A percentile compares a stretch with the other conserved stretches of the same genome.
These are phyloP conservation scores for Embidobia sp. DNA, from an alignment of 2,888 invertebrate genomes.

Conservation along the genomic window DNA sequence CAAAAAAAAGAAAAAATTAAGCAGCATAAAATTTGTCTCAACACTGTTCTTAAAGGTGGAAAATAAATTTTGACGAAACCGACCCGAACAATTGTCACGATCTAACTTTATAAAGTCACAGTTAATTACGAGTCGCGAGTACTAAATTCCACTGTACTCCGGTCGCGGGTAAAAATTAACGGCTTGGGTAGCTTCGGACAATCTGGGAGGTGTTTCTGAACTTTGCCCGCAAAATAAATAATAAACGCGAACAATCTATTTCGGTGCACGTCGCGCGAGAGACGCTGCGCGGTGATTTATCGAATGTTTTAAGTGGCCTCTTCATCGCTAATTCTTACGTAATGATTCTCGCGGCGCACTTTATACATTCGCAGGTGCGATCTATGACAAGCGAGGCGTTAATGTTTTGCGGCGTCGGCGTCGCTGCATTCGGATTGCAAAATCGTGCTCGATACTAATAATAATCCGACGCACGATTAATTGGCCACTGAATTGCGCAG, in stretches of 20 bases:
- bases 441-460: conserved; percentile 70
- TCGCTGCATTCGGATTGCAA: conserved; percentile 51
- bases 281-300: conserved; percentile 46
- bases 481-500: conserved; percentile 68
- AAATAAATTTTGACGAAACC: too few relatives aligned
- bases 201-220: conserved; percentile 51
- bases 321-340: conserved; percentile 59
- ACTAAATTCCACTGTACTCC: conserved; percentile 13
- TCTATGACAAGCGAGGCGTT: conserved; percentile 60
- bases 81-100: not conserved
- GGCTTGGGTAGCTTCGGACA: conserved; percentile 48
- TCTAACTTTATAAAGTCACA: not conserved
- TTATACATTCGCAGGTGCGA: conserved; percentile 60
- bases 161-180: conserved; percentile 52
- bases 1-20: too few relatives aligned
- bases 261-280: conserved; percentile 41
- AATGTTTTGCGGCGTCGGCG: conserved; percentile 61
- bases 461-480: conserved; percentile 71
- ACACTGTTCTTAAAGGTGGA: too few relatives aligned
- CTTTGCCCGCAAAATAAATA: conserved; percentile 51
- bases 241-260: conserved; percentile 50
- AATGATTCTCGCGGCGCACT: conserved; percentile 51
- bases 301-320: conserved; percentile 50
- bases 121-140: conserved; percentile 7
- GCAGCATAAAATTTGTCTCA: too few relatives aligned